Percentiles rank a stretch among this genome's conserved stretches.
phyloP scores from a whole-genome alignment of 2,113 vertebrate species.

The Prionailurus bengalensis region DNA sequence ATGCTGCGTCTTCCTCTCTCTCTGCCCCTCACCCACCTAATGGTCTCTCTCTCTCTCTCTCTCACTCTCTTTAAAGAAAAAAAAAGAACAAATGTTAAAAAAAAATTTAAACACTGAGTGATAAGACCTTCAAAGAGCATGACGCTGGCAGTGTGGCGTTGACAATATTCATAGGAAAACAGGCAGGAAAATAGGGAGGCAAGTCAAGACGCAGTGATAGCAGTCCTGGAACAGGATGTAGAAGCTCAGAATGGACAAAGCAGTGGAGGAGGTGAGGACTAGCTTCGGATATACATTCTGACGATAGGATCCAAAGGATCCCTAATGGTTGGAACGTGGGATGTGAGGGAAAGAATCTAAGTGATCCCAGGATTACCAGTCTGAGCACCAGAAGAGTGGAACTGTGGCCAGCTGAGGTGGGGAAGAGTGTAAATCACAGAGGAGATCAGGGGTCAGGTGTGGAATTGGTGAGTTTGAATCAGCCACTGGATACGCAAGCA shows the following conservation, averaged over 20 bases:
- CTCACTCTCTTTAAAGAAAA: no score
- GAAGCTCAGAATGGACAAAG: neutral
- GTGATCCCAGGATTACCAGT: neutral
- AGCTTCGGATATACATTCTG: neutral
- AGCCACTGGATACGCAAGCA: no score
- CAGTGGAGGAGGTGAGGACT: rapidly evolving
- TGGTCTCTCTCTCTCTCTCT: no score
- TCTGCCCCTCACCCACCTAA: no score
- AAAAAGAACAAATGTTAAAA: no score
- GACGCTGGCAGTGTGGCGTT: rapidly evolving
- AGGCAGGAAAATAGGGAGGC: neutral
- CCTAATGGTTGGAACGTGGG: neutral
- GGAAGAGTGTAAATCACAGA: neutral
- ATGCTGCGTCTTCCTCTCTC: no score
- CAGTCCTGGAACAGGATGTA: neutral
- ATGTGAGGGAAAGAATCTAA: neutral
- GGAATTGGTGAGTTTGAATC: no score
- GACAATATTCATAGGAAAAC: neutral
- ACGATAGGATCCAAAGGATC: neutral
- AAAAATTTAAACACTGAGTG: neutral
- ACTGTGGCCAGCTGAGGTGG: neutral
- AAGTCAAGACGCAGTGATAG: neutral
- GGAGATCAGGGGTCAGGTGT: neutral
- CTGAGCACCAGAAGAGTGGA: neutral
- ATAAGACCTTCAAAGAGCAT: neutral